Evolutionary conservation across 2,113 vertebrate genomes (phyloP).

Genomic region (Toxotes jaculatrix): DNA sequence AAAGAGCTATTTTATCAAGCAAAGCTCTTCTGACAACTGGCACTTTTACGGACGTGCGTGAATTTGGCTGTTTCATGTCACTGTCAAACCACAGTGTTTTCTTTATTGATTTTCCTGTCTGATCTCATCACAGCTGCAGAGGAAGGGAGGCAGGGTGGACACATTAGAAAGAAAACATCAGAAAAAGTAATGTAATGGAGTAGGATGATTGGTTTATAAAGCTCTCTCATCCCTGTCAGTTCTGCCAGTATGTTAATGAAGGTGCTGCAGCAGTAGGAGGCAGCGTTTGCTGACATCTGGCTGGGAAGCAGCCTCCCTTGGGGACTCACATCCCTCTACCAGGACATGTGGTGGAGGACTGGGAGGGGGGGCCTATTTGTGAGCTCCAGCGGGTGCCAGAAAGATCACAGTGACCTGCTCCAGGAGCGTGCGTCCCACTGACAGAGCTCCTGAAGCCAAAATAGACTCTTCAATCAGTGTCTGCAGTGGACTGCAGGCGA

Average conservation of each 20-base stretch:
- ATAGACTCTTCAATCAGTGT: constrained; percentile 75
- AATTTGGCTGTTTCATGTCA: constrained; percentile 68
- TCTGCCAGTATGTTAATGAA: constrained; percentile 70
- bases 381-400: constrained; percentile 61
- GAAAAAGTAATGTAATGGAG: constrained; percentile 64
- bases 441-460: constrained; percentile 74
- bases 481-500: constrained; percentile 59
- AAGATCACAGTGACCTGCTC: constrained; percentile 79
- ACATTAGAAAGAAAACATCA: constrained; percentile 66
- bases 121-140: constrained; percentile 63
- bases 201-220: constrained; percentile 58
- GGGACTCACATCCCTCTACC: constrained; percentile 53
- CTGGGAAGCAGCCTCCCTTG: constrained; percentile 57
- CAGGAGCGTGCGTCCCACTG: constrained; percentile 62
- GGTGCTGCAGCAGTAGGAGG: constrained; percentile 55
- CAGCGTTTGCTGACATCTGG: constrained; percentile 56
- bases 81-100: constrained; percentile 72
- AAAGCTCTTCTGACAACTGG: constrained; percentile 58
- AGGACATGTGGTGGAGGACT: constrained; percentile 53
- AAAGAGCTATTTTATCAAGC: constrained; percentile 54
- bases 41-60: constrained; percentile 45
- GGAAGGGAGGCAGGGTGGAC: constrained; percentile 40
- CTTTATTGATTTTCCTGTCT: constrained; percentile 77
- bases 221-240: constrained; percentile 50
- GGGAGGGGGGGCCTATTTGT: constrained; percentile 56